Evolutionary conservation across 2,888 invertebrate species (phyloP), one percentile per base, ranked within the genome.

Genomic region (Timandra comae): DNA sequence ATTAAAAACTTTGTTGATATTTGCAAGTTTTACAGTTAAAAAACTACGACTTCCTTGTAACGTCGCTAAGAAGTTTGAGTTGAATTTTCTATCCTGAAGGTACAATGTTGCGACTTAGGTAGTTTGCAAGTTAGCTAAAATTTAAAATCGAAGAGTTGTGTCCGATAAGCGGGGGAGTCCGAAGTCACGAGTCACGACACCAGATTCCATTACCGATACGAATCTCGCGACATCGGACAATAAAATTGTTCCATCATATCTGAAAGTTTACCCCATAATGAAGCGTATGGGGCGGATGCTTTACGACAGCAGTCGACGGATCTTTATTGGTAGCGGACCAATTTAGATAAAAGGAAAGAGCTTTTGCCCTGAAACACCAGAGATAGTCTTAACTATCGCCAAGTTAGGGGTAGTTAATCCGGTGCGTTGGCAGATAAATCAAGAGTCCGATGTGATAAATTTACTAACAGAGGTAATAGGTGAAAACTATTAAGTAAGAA

Each of bases 321-420:
- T 85, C 84, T 85, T 85, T 84, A 85, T 85, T 84, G 84, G 82
- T 79, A 77, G 75, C 77, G 71, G 74, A 84, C 85, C 84, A 85
- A 85, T 85, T 85, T 85, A 85, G 85, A 85, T 85, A 85, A 85
- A 85, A 85, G 85, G 82, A 81, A 80, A 80, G 82, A 79, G 80
- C 80, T 81, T 79, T 77, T 69, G 68, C 74, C 72, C 79, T 77
- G 81, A 74, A 80, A 82, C 78, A 80, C 80, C 78, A 79, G 70
- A 81, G 84, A 84, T 82, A 81, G 79, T 79, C 84, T 84, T 85
- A 85, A 85, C 85, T 85, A 85, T 85, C 79, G 81, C 78, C 81
- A 82, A 85, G 78, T 85, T 85, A 84, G 84, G 81, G 79, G 79
- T 79, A 82, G 74, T 85, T 85, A 84, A 85, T 82, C 81, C 81